Evolutionary conservation across 2,113 vertebrate genomes (phyloP).

Genomic region (Nesoenas mayeri): DNA sequence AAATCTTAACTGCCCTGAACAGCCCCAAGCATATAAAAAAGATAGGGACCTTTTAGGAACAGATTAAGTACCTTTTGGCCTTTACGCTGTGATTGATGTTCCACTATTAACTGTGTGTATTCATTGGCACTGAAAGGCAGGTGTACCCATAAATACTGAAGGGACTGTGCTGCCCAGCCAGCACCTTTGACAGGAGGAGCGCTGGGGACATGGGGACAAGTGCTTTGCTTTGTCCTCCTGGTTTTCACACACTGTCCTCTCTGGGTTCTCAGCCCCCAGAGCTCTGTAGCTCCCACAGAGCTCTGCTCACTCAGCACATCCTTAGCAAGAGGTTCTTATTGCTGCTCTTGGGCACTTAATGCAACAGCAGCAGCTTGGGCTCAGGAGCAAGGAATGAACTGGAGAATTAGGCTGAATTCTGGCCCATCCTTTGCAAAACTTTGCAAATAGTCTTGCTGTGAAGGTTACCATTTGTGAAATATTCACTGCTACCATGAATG

Average conservation of each 20-base stretch:
- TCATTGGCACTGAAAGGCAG: not conserved
- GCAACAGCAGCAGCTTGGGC: not conserved
- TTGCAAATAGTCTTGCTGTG: not conserved
- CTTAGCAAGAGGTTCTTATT: not conserved
- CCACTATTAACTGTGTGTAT: not conserved
- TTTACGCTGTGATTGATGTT: not conserved
- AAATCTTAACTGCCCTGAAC: not conserved
- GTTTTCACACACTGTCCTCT: not conserved
- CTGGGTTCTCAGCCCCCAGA: fast-evolving
- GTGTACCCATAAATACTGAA: not conserved
- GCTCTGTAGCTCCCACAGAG: too few species aligned
- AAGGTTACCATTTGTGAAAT: not conserved
- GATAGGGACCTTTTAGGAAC: not conserved
- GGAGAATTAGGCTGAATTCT: not conserved
- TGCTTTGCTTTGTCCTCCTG: fast-evolving
- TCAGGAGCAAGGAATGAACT: not conserved
- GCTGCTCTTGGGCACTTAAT: not conserved
- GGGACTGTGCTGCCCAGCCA: not conserved
- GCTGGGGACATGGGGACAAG: fast-evolving
- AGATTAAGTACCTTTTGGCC: not conserved
- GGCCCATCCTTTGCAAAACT: not conserved
- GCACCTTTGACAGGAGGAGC: too few species aligned
- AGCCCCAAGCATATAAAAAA: not conserved
- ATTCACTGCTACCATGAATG: not conserved
- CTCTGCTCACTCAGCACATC: not conserved